Base-by-base conservation (phyloP, 2,113 vertebrate genomes). In the Mohoua ochrocephala region DNA sequence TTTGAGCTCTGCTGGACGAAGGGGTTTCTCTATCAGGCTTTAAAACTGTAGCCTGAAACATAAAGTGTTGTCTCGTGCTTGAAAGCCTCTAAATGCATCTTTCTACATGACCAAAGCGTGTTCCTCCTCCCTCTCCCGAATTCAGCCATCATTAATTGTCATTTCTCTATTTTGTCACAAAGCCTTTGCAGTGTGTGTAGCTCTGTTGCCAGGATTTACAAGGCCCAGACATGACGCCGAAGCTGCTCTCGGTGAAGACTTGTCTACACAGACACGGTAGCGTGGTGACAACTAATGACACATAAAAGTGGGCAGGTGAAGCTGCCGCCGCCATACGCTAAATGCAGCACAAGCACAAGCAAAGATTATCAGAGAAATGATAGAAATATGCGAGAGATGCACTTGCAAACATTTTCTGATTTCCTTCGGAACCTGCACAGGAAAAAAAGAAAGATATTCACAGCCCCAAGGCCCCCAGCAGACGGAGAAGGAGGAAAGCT, bases 221-320 rank as follows among this genome's bases (percentile, higher is more conserved):
- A 84, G 95, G 93, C 86, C 82, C 79, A 69, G 88, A 64, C 35
- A 28, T 0, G 23, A 60, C 6, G 33, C 70, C 0, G 24, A 27
- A 76, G 84, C 81, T 41, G 59, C 78, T 89, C 57, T 67, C 3
- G 0, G 77, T 75, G 84, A 85, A 83, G 77, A 83, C 1, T 22
- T 44, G 35, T 64, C 92, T 91, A 11, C 47, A 22, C 81, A 68
- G 61, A 27, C 69, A 37, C 2, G 0, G 54, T 9, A 82, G 60
- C 21, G 13, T 15, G 5, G 42, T 79, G 87, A 95, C 57, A 87
- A 39, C 57, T 65, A 94, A 79, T 28, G 63, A 73, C 70, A 91
- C 49, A 50, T 85, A 61, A 89, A 96, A 93, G 63, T 59, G 75
- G 70, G 84, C 84, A 93, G 75, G 91, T 76, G 75, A 80, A 91